Conservation (phyloP, 2,113 vertebrate species). For the Oncorhynchus keta region DNA sequence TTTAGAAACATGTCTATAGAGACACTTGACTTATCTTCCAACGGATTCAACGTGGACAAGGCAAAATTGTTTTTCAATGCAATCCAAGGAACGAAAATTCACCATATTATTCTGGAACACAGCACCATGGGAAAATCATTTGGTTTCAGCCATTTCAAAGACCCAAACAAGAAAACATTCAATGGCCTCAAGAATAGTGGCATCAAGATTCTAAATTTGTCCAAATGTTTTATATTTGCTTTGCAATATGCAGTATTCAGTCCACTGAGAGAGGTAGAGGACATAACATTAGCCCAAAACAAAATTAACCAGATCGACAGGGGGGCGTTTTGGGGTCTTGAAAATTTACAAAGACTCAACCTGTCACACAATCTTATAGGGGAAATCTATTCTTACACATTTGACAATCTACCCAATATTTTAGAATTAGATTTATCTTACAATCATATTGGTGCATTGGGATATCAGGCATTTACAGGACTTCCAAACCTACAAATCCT, state of each 20-base stretch:
- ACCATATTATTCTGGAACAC: slow-evolving; percentile 44
- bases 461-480: slow-evolving; percentile 61
- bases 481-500: slow-evolving; percentile 67
- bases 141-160: slow-evolving; percentile 70
- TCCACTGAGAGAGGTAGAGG: slow-evolving; percentile 53
- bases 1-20: slow-evolving; percentile 75
- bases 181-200: slow-evolving; percentile 59
- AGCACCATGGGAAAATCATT: slow-evolving; percentile 75
- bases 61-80: slow-evolving; percentile 61
- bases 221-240: slow-evolving; percentile 71
- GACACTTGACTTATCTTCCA: slow-evolving; percentile 67
- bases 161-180: slow-evolving; percentile 81
- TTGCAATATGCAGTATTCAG: slow-evolving; percentile 71
- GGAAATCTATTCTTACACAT: slow-evolving; percentile 72
- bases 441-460: slow-evolving; percentile 83
- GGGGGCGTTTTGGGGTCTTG: slow-evolving; percentile 77
- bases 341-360: slow-evolving; percentile 73
- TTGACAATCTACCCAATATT: slow-evolving; percentile 69
- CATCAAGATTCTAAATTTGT: slow-evolving; percentile 68
- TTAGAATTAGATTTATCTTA: slow-evolving; percentile 76
- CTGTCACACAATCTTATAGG: slow-evolving; percentile 84
- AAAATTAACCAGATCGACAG: slow-evolving; percentile 78
- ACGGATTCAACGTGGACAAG: slow-evolving; percentile 49
- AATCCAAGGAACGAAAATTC: slow-evolving; percentile 73
- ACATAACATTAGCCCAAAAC: slow-evolving; percentile 77